A percentile compares a stretch with the other conserved stretches of the same genome.
These are phyloP conservation scores for Eidolon helvum DNA, from an alignment of 2,113 vertebrate genomes.

Conservation along the genomic window DNA sequence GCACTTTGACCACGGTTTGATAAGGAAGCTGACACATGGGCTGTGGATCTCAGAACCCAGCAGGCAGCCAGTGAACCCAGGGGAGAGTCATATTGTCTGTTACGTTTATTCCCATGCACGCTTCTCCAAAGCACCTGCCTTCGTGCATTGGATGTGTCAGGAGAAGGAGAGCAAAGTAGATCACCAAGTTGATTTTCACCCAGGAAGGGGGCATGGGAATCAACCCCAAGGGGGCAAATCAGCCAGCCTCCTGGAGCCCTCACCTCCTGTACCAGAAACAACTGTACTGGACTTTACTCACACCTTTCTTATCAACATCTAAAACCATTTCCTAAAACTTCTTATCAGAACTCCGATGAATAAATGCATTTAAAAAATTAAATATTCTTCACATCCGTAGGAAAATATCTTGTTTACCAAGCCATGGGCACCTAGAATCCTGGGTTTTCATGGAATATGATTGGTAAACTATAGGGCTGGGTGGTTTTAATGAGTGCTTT, in stretches of 20 bases:
- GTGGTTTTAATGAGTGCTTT: not conserved
- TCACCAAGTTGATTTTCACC: not conserved
- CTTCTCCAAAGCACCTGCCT: not conserved
- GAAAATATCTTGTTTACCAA: not conserved
- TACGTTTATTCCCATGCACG: not conserved
- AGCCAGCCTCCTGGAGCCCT: too few species aligned
- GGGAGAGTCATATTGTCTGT: not conserved
- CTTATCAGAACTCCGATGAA: not conserved
- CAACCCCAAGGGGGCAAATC: rapidly evolving
- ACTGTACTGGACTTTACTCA: not conserved
- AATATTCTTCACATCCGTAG: not conserved
- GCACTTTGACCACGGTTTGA: not conserved
- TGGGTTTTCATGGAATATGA: not conserved
- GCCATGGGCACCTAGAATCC: not conserved
- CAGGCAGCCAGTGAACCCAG: not conserved
- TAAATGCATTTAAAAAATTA: not conserved
- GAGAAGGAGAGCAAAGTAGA: not conserved
- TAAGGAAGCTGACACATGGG: not conserved
- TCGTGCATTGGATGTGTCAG: not conserved
- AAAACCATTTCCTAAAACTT: not conserved
- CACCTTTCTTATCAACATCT: not conserved
- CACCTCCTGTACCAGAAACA: not conserved
- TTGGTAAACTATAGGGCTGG: not conserved
- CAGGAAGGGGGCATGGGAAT: not conserved
- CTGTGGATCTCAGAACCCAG: not conserved